Evolutionary conservation across 2,888 invertebrate genomes (phyloP).

Genomic region (Drosophila maculinotata): DNA sequence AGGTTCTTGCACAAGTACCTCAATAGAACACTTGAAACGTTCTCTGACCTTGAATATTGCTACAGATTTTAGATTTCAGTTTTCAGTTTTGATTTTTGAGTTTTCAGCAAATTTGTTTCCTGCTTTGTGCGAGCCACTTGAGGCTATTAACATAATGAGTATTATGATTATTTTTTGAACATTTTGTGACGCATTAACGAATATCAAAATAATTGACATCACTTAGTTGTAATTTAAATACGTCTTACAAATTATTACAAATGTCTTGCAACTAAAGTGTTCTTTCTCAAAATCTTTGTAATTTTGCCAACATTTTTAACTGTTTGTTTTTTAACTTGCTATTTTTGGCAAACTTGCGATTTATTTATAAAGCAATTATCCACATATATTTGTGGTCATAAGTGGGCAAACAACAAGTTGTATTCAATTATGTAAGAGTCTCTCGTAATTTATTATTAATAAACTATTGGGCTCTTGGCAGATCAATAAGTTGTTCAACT

Average conservation of each 20-base stretch:
- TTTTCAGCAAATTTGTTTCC: slow-evolving; percentile 57
- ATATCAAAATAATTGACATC: slow-evolving; percentile 7
- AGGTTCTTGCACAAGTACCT: slow-evolving; percentile 44
- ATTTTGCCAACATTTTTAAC: slow-evolving; percentile 9
- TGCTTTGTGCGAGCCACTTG: slow-evolving; percentile 51
- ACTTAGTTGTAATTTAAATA: slow-evolving; percentile 30
- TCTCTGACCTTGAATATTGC: slow-evolving; percentile 59
- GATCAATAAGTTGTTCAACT: not conserved
- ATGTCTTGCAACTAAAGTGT: not conserved
- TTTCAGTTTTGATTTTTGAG: not conserved
- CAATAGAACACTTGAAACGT: slow-evolving; percentile 43
- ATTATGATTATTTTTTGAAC: slow-evolving; percentile 22
- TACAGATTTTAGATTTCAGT: slow-evolving; percentile 34
- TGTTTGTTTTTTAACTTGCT: slow-evolving; percentile 12
- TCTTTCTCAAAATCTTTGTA: not conserved
- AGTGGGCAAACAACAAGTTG: slow-evolving; percentile 14
- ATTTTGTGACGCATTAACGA: slow-evolving; percentile 33
- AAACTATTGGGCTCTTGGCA: not conserved
- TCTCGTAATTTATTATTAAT: not conserved
- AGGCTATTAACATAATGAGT: slow-evolving; percentile 26
- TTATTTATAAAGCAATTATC: slow-evolving; percentile 47
- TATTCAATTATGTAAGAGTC: not conserved
- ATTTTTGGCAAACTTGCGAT: slow-evolving; percentile 45
- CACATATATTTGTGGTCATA: slow-evolving; percentile 19
- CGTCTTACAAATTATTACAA: slow-evolving; percentile 15